A percentile compares a stretch with the other conserved stretches of the same genome.
These are phyloP conservation scores for Acipenser transmontanus DNA, from an alignment of 2,797 vertebrate species.

Conservation along the genomic window DNA sequence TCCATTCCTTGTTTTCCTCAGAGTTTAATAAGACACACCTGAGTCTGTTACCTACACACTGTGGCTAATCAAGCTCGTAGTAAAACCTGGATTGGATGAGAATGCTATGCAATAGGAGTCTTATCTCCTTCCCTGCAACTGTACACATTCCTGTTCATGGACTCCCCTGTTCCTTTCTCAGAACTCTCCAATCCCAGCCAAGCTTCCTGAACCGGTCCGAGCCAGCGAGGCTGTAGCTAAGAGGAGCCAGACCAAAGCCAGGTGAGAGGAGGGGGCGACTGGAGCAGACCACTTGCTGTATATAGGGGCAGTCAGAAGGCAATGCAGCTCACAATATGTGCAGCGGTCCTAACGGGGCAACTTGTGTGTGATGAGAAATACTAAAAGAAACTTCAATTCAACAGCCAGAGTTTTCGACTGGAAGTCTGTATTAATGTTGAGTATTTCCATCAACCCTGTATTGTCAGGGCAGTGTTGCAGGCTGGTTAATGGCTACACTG, in stretches of 20 bases:
- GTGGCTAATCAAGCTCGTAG: too few species aligned
- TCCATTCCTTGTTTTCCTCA: too few species aligned
- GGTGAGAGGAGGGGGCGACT: slow-evolving; percentile 53
- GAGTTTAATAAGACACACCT: too few species aligned
- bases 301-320: neutral
- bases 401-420: too few species aligned
- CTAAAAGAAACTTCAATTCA: too few species aligned
- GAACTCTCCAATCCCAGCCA: slow-evolving; percentile 82
- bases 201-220: slow-evolving; percentile 91
- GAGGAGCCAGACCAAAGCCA: slow-evolving; percentile 94
- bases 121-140: neutral
- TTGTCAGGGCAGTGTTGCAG: too few species aligned
- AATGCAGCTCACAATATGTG: neutral
- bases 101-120: too few species aligned
- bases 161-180: slow-evolving; percentile 37
- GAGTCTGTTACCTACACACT: too few species aligned
- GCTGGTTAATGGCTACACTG: too few species aligned
- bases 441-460: too few species aligned
- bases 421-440: too few species aligned
- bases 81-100: too few species aligned
- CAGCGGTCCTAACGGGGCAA: neutral
- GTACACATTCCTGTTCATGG: neutral
- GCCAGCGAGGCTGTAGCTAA: slow-evolving; percentile 93
- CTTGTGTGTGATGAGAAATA: neutral
- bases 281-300: neutral